Evolutionary conservation across 1,140 invertebrate genomes (phyloP).

Genomic region (Atta colombica): DNA sequence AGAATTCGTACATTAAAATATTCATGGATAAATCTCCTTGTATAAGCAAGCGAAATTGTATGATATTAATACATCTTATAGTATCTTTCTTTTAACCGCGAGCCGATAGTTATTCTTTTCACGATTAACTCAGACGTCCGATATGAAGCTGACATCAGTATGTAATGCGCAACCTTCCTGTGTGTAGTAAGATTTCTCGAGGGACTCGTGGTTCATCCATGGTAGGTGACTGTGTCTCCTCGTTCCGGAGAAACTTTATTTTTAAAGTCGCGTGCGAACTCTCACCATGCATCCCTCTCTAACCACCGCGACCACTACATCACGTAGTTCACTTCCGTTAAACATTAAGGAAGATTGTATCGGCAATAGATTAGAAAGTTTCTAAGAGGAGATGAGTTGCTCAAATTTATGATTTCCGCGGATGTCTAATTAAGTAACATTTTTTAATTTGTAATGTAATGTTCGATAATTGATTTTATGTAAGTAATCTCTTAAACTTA

Average conservation of each 20-base stretch:
- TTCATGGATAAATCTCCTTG: background rate
- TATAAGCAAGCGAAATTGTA: background rate
- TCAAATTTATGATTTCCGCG: slow-evolving; percentile 27
- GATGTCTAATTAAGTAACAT: slow-evolving; percentile 9
- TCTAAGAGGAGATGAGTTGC: slow-evolving; percentile 25
- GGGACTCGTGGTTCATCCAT: slow-evolving; percentile 83
- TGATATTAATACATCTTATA: background rate
- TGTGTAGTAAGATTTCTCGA: slow-evolving; percentile 84
- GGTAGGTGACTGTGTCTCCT: slow-evolving; percentile 68
- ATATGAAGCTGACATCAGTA: slow-evolving; percentile 58
- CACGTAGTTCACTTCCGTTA: slow-evolving; percentile 47
- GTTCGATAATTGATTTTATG: background rate
- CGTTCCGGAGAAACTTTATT: slow-evolving; percentile 59
- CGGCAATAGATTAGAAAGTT: slow-evolving; percentile 45
- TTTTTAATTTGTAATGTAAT: slow-evolving; percentile 21
- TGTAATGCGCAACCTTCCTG: slow-evolving; percentile 67
- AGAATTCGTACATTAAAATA: background rate
- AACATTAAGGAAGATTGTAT: slow-evolving; percentile 59
- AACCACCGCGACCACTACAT: slow-evolving; percentile 35
- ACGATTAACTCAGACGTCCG: slow-evolving; percentile 67
- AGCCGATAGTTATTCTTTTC: slow-evolving; percentile 31
- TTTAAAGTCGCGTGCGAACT: slow-evolving; percentile 58
- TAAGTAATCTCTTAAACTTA: background rate
- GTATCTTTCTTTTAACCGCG: background rate
- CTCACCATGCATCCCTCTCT: background rate